Conservation (phyloP, 2,113 vertebrate species). For the Holacanthus passer region DNA sequence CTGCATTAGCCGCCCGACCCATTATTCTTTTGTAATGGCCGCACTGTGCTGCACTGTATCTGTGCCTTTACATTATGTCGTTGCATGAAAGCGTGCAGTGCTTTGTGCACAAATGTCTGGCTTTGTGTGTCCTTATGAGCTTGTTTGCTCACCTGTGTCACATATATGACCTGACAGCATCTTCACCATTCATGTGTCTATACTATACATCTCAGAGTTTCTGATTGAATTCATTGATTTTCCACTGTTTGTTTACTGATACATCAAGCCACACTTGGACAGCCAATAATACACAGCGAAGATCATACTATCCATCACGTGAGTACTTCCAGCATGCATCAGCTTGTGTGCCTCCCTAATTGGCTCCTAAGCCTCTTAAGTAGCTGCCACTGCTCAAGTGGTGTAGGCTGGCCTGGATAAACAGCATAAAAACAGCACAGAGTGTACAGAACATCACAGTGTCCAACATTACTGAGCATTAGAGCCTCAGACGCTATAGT, state of each 20-base stretch:
- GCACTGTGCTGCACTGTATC: conserved; percentile 32
- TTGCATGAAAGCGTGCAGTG: conserved; percentile 36
- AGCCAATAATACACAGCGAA: conserved; percentile 65
- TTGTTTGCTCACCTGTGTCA: conserved; percentile 68
- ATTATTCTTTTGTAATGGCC: conserved; percentile 72
- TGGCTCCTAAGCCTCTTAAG: conserved; percentile 84
- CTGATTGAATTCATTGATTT: conserved; percentile 55
- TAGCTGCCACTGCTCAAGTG: conserved; percentile 63
- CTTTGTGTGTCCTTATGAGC: conserved; percentile 46
- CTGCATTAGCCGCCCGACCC: conserved; percentile 54
- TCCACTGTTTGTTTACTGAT: conserved; percentile 42
- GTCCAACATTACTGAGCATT: conserved; percentile 21
- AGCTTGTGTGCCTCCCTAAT: conserved; percentile 75
- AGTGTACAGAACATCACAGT: conserved; percentile 47
- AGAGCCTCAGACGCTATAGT: conserved; percentile 10
- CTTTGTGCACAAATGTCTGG: conserved; percentile 45
- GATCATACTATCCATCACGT: conserved; percentile 75
- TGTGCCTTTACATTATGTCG: conserved; percentile 31
- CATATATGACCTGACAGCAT: neutral
- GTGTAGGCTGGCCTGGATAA: conserved; percentile 70
- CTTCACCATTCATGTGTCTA: neutral
- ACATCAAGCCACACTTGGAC: conserved; percentile 42
- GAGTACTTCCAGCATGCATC: conserved; percentile 64
- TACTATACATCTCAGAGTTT: conserved; percentile 22
- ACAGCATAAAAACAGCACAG: conserved; percentile 69